Evolutionary conservation across 2,888 invertebrate genomes (phyloP), one percentile per base, ranked within the genome.

Genomic region (Carpatolechia fugitivella): DNA sequence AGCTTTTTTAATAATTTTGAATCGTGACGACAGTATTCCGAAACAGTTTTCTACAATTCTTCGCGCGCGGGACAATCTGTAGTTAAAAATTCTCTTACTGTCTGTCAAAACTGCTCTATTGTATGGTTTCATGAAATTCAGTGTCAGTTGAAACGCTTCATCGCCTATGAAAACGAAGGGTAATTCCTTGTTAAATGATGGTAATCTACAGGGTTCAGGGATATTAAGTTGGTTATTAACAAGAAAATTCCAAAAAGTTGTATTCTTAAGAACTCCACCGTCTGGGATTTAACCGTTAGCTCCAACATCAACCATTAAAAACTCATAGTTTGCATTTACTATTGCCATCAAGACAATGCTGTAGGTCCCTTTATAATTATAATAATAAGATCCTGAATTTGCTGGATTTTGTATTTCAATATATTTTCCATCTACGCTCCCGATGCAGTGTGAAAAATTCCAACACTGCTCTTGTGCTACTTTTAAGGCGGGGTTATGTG

Each of bases 101-200:
- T 49, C 41, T n/a, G 44, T 54, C 54, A 41, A 30, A 33, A 18
- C 33, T 31, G 47, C 8, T 36, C 35, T 46, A 33, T 16, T 51
- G 16, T 47, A 57, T 20, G 51, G 57, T 41, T 57, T 57, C 52
- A 57, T 51, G 11, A 57, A 31, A 41, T 57, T 41, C 6, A 46
- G 38, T 10, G 14, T 46, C 16, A 54, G 33, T 30, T 52, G 40
- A 48, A 61, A 59, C 33, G 60, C 60, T 56, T 59, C 55, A 58
- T 59, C 60, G 49, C 56, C 59, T n/a, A 62, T 55, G 53, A 55
- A 55, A 3, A 59, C 56, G 50, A 33, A 56, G 18, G 60, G 51
- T 24, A 58, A 40, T 24, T 18, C 46, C 49, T 41, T 30, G 8
- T 44, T 44, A 38, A 48, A 55, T 18, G 52, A 52, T 16, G 52